Evolutionary conservation across 2,888 invertebrate species (phyloP), one percentile per base, ranked within the genome.

Genomic region (Sussaba pulchella): DNA sequence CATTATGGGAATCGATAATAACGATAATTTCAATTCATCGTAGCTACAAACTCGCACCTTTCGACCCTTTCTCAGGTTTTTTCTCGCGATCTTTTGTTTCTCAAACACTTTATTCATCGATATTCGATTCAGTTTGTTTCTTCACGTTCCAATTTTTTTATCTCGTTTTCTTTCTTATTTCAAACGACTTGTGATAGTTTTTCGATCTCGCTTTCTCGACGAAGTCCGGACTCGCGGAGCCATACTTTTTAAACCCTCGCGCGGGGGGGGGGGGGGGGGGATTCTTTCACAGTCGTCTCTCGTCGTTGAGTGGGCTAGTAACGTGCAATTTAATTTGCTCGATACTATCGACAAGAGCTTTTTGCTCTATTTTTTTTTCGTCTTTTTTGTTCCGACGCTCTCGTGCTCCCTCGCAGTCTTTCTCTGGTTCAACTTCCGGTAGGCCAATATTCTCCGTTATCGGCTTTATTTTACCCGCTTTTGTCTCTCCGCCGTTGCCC

Each of bases 241-340:
- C n/a, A n/a, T n/a, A 61, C 61, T 47, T 71, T 71, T 71, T 72
- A 63, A 61, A 36, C 72, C 24, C 50, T 52, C 17, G 36, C n/a
- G n/a, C n/a, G n/a, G n/a, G n/a, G n/a, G n/a, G n/a, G n/a, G n/a
- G n/a, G n/a, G n/a, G n/a, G n/a, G n/a, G n/a, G n/a, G n/a, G n/a
- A n/a, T n/a, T n/a, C n/a, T n/a, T n/a, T n/a, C n/a, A n/a, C n/a
- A n/a, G n/a, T n/a, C n/a, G n/a, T 66, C 19, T 57, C n/a, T 57
- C 71, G 39, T n/a, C 36, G 21, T 61, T 36, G 57, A 17, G 2
- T 26, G n/a, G 54, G 26, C 67, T 39, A 67, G 76, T 71, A 76
- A 72, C 76, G 63, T 66, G 71, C 75, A 76, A 80, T 80, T 80
- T 80, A 67, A 80, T 80, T 80, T 71, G 76, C 63, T 47, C 80